Evolutionary conservation across 2,888 invertebrate species (phyloP).

Genomic region (Ctenicera cuprea): DNA sequence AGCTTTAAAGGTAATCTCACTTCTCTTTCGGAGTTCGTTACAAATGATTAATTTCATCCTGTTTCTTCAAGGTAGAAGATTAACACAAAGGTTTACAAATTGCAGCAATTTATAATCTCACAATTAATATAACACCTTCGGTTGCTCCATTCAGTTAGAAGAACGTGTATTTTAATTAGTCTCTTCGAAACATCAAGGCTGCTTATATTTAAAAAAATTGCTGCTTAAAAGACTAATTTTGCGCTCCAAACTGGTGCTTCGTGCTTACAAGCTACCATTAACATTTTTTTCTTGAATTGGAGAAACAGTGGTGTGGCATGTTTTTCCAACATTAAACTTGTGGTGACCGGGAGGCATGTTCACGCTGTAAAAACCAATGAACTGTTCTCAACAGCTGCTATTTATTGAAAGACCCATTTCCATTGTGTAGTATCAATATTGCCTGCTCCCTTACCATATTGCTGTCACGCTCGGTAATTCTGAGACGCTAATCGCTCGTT

Average conservation of each 20-base stretch:
- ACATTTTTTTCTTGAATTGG: background rate
- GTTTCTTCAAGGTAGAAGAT: constrained; percentile 36
- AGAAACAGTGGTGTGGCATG: constrained; percentile 17
- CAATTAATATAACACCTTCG: constrained; percentile 32
- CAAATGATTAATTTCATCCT: constrained; percentile 33
- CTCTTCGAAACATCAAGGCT: constrained; percentile 16
- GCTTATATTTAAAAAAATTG: background rate
- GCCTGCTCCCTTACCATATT: constrained; percentile 24
- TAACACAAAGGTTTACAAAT: constrained; percentile 38
- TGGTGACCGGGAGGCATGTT: constrained; percentile 27
- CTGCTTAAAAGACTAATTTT: constrained; percentile 5
- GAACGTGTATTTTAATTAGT: constrained; percentile 30
- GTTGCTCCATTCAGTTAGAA: constrained; percentile 12
- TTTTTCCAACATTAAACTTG: constrained; percentile 29
- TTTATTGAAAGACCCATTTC: constrained; percentile 42
- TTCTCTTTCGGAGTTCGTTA: background rate
- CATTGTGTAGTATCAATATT: constrained; percentile 38
- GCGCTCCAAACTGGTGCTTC: background rate
- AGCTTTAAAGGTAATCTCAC: background rate
- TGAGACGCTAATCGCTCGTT: constrained; percentile 41
- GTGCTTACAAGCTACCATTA: too few species aligned
- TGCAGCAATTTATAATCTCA: constrained; percentile 33
- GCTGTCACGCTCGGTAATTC: constrained; percentile 41
- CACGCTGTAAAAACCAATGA: constrained; percentile 35
- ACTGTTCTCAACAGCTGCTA: constrained; percentile 38